Percentiles rank a stretch among this genome's conserved stretches.
These are phyloP conservation scores for Prinia subflava DNA, from an alignment of 2,113 vertebrate genomes.

Conservation along the genomic window DNA sequence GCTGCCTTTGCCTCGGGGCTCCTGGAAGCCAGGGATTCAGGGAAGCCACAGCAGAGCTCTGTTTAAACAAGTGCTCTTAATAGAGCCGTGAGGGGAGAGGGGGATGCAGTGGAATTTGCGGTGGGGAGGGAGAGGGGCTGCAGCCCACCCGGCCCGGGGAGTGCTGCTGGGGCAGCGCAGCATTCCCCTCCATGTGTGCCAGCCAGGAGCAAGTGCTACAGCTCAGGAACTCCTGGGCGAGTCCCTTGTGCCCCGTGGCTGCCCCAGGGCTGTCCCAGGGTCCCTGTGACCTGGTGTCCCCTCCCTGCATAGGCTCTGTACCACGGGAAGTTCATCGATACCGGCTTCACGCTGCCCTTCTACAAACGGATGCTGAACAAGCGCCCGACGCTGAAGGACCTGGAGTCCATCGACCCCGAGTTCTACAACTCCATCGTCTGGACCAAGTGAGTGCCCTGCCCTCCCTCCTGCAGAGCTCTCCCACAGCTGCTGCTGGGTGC, in stretches of 20 bases:
- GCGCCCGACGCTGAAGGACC: slow-evolving; percentile 93
- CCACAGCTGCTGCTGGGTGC: not conserved
- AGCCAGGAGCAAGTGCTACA: not conserved
- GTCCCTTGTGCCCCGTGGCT: accelerated
- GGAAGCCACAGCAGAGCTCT: slow-evolving; percentile 50
- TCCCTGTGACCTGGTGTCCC: accelerated
- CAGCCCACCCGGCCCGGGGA: not conserved
- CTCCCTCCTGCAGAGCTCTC: not conserved
- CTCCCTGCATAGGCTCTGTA: slow-evolving; percentile 82
- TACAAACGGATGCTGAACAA: slow-evolving; percentile 99
- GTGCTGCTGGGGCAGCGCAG: accelerated
- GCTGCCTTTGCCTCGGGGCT: slow-evolving; percentile 57
- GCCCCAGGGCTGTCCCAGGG: accelerated
- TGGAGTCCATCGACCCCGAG: slow-evolving; percentile 97
- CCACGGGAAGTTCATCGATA: slow-evolving; percentile 98
- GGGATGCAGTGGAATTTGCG: not conserved
- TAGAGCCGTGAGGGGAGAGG: slow-evolving; percentile 15
- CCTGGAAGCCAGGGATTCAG: slow-evolving; percentile 63
- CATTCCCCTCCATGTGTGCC: accelerated
- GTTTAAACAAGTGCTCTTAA: slow-evolving; percentile 54
- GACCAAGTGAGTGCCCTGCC: slow-evolving; percentile 86
- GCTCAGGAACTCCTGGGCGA: accelerated
- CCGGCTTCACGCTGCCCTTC: slow-evolving; percentile 96
- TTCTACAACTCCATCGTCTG: slow-evolving; percentile 98
- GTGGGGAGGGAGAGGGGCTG: not conserved